phyloP scores from a whole-genome alignment of 1,140 invertebrate species.

The Caerostris darwini region DNA sequence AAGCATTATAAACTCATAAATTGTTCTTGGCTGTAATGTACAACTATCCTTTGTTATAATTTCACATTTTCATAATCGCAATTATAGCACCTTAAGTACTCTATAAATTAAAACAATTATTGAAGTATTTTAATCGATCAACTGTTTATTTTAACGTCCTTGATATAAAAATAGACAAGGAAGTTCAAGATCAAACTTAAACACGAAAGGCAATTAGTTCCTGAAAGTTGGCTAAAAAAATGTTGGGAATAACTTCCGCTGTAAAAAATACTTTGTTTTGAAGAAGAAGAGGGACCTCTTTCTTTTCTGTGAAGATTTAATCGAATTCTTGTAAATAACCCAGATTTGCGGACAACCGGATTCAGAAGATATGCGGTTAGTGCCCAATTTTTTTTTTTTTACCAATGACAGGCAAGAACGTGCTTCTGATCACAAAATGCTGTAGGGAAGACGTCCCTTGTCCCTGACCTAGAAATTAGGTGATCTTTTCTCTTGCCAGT shows the following conservation, averaged over 20 bases:
- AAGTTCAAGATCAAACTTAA: background rate
- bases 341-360: conserved; percentile 58
- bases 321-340: conserved; percentile 55
- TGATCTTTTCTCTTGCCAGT: background rate
- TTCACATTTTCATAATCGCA: no score
- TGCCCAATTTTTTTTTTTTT: conserved; percentile 12
- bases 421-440: conserved; percentile 4
- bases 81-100: no score
- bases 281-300: background rate
- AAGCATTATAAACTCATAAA: no score
- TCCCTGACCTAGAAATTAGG: conserved; percentile 64
- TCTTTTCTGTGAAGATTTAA: background rate
- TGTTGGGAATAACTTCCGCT: no score
- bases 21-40: no score
- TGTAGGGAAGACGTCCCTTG: background rate
- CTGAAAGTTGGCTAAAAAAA: no score
- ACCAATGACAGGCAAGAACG: conserved; percentile 25
- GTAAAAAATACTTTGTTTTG: background rate
- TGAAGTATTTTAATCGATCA: background rate
- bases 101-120: background rate
- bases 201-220: no score
- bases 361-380: conserved; percentile 19
- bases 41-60: no score
- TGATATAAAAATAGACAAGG: background rate
- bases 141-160: background rate